Conservation (phyloP, 2,797 vertebrate species). For the Phalloptychus januarius region DNA sequence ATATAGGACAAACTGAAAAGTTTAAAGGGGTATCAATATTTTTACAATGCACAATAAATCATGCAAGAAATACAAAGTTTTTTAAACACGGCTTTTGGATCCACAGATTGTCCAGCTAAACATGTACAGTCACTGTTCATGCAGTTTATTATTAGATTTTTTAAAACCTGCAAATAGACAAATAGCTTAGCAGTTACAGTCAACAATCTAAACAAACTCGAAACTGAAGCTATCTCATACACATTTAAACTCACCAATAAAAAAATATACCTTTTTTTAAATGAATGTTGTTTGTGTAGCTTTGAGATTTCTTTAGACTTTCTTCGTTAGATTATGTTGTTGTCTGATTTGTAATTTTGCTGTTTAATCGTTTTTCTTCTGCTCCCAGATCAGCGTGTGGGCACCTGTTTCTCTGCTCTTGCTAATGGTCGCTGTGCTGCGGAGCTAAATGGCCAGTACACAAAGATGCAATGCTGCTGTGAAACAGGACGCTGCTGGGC, state of each 20-base stretch:
- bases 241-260: no score
- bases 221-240: neutral
- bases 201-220: neutral
- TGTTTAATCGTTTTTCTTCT: neutral
- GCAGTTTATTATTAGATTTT: neutral
- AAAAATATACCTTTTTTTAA: no score
- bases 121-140: neutral
- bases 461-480: conserved; percentile 95
- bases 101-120: no score
- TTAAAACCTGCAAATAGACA: neutral
- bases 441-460: conserved; percentile 89
- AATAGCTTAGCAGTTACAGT: neutral
- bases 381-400: conserved; percentile 89
- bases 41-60: no score
- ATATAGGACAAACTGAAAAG: no score
- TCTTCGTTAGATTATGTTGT: neutral
- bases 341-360: neutral
- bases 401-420: conserved; percentile 91
- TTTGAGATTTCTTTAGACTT: neutral
- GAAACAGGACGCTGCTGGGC: conserved; percentile 96
- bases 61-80: no score
- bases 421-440: conserved; percentile 91
- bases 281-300: neutral
- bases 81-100: no score
- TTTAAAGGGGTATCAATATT: no score